These are phyloP conservation scores for Aythya baeri DNA, from an alignment of 2,113 vertebrate species.

Conservation along the genomic window DNA sequence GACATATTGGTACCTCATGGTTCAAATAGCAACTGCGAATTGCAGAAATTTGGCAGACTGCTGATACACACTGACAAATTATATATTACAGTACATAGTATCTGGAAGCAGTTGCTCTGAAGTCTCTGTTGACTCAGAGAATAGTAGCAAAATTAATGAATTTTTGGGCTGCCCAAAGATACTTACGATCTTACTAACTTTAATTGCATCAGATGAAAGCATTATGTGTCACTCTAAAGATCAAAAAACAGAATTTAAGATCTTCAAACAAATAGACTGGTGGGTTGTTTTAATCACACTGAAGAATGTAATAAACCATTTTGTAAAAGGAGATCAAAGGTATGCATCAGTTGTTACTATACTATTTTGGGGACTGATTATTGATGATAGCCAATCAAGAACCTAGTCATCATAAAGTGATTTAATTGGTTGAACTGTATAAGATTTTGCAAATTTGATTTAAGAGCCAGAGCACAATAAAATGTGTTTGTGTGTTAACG, in stretches of 20 bases:
- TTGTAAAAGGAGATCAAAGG: slow-evolving; percentile 46
- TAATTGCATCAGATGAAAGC: slow-evolving; percentile 61
- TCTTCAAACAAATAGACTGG: slow-evolving; percentile 37
- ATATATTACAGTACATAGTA: background rate
- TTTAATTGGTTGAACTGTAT: background rate
- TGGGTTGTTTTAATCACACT: slow-evolving; percentile 27
- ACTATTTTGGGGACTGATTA: slow-evolving; percentile 22
- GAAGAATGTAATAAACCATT: slow-evolving; percentile 34
- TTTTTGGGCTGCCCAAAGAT: slow-evolving; percentile 1
- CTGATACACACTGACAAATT: background rate
- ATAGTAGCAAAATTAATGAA: slow-evolving; percentile 37
- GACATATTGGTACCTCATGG: background rate
- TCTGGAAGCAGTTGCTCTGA: slow-evolving; percentile 11
- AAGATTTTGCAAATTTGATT: background rate
- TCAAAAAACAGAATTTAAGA: slow-evolving; percentile 45
- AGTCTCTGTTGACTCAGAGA: background rate
- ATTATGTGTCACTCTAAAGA: slow-evolving; percentile 28
- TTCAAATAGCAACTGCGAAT: background rate
- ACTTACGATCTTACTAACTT: background rate
- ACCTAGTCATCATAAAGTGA: background rate
- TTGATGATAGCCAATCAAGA: background rate
- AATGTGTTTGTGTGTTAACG: background rate
- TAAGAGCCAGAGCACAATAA: background rate
- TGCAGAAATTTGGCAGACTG: background rate
- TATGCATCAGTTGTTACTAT: background rate